Evolutionary conservation across 2,888 invertebrate species (phyloP).

Genomic region (Sesamia inferens): DNA sequence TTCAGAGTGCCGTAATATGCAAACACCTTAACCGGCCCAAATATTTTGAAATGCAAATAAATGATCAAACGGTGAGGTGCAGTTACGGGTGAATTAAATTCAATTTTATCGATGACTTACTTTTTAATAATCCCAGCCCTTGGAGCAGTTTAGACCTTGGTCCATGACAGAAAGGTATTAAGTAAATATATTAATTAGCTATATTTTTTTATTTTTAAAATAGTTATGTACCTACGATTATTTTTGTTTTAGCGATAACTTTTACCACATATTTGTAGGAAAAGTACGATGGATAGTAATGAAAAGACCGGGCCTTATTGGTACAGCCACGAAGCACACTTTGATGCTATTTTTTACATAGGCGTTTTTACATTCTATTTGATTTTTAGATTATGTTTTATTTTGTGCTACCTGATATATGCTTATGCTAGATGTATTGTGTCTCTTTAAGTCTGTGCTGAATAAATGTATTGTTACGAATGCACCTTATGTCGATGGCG

Average conservation of each 20-base stretch:
- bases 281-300: background rate
- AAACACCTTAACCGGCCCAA: slow-evolving; percentile 31
- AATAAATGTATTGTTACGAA: no score
- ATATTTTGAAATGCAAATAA: slow-evolving; percentile 36
- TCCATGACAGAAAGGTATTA: background rate
- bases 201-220: no score
- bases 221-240: no score
- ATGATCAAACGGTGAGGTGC: slow-evolving; percentile 32
- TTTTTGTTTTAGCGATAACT: background rate
- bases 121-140: background rate
- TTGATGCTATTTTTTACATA: no score
- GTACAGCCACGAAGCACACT: no score
- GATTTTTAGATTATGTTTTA: no score
- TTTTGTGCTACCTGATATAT: no score
- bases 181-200: background rate
- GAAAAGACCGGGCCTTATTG: no score
- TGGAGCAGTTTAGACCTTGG: background rate
- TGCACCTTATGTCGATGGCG: no score
- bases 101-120: slow-evolving; percentile 8
- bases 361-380: no score
- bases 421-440: no score
- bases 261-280: background rate
- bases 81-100: slow-evolving; percentile 16
- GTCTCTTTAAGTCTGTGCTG: no score
- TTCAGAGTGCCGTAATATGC: background rate